Evolutionary conservation across 2,113 vertebrate species (phyloP).

Genomic region (Steatornis caripensis): DNA sequence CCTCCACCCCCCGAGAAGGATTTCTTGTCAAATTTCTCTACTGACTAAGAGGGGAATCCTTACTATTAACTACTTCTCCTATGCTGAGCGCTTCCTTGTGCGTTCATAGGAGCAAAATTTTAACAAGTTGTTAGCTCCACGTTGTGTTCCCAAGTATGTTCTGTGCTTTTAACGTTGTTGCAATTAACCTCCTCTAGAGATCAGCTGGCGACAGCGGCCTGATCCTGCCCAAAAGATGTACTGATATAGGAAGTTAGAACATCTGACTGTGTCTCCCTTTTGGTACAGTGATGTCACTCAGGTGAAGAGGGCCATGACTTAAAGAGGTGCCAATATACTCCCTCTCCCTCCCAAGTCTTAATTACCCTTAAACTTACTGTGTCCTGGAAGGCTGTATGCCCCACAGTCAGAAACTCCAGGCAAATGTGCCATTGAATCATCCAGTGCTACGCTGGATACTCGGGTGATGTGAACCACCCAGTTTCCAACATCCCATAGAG

Average conservation of each 20-base stretch:
- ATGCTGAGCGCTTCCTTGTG: rapidly evolving
- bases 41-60: background rate
- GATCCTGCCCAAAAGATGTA: background rate
- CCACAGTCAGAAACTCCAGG: background rate
- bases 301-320: background rate
- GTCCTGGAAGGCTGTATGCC: background rate
- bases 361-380: background rate
- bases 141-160: rapidly evolving
- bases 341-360: background rate
- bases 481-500: background rate
- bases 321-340: background rate
- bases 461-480: background rate
- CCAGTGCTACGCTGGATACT: background rate
- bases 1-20: too few relatives aligned
- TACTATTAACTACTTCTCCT: background rate
- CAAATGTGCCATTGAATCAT: background rate
- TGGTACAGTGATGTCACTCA: background rate
- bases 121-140: background rate
- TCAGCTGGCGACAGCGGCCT: background rate
- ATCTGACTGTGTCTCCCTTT: background rate
- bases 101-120: background rate
- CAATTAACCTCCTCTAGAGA: background rate
- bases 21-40: background rate
- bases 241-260: background rate
- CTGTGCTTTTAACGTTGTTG: background rate